These are phyloP conservation scores for Hirtodrosophila confusa DNA, from an alignment of 2,888 invertebrate genomes.

Conservation along the genomic window DNA sequence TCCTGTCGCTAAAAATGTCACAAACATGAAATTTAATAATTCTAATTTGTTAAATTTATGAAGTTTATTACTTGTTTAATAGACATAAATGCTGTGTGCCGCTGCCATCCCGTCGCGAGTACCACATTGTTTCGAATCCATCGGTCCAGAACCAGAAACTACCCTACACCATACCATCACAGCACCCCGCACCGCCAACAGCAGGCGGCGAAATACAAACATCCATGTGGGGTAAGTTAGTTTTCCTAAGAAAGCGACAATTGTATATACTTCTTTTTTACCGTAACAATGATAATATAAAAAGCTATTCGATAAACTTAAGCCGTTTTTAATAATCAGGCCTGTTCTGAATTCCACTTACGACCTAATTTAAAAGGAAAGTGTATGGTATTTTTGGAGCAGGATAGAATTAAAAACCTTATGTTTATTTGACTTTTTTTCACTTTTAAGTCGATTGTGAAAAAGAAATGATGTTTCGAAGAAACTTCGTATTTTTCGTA, in stretches of 20 bases:
- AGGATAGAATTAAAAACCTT: no score
- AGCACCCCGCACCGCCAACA: constrained; percentile 9
- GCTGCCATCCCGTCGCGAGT: constrained; percentile 29
- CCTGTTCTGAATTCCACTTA: no score
- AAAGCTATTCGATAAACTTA: no score
- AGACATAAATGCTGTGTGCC: constrained; percentile 54
- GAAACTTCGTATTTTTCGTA: no score
- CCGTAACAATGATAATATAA: no score
- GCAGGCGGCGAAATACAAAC: constrained; percentile 37
- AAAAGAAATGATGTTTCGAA: no score
- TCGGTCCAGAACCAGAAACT: constrained; percentile 40
- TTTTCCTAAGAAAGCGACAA: neutral
- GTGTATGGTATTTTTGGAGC: no score
- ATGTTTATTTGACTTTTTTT: no score
- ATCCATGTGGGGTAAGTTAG: constrained; percentile 5
- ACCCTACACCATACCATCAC: constrained; percentile 20
- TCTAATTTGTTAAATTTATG: constrained; percentile 70
- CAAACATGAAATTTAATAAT: constrained; percentile 72
- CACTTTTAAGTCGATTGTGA: no score
- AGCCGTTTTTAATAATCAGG: no score
- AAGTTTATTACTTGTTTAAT: constrained; percentile 72
- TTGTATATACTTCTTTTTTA: constrained; percentile 2
- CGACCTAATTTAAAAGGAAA: no score
- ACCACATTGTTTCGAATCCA: constrained; percentile 42
- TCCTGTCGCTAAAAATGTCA: constrained; percentile 42